These are phyloP conservation scores for Thymallus thymallus DNA, from an alignment of 2,113 vertebrate genomes.

Conservation along the genomic window DNA sequence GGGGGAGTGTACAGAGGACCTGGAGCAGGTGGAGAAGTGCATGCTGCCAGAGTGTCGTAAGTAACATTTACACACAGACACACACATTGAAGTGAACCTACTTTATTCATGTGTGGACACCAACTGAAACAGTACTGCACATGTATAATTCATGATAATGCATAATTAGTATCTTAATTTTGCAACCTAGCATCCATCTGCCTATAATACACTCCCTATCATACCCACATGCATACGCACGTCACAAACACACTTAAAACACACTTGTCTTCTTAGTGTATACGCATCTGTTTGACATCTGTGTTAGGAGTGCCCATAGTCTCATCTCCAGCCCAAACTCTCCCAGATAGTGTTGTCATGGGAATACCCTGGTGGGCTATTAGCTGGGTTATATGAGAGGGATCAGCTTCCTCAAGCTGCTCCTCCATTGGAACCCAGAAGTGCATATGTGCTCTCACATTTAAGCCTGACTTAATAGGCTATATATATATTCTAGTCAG, in stretches of 20 bases:
- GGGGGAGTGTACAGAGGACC: constrained; percentile 92
- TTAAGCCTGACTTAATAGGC: background rate
- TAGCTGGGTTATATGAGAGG: background rate
- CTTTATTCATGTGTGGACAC: background rate
- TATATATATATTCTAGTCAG: constrained; percentile 19
- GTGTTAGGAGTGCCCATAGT: background rate
- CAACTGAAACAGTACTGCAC: background rate
- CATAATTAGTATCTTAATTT: too few relatives aligned
- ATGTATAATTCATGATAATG: background rate
- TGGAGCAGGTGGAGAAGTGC: constrained; percentile 97
- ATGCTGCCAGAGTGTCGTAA: constrained; percentile 98
- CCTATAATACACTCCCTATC: background rate
- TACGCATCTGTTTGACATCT: too few relatives aligned
- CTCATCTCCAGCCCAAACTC: background rate
- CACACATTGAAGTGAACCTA: background rate
- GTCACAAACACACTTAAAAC: background rate
- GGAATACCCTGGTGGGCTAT: background rate
- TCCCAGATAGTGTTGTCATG: background rate
- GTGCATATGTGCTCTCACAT: background rate
- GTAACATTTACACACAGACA: constrained; percentile 50
- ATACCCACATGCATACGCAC: background rate
- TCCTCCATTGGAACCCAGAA: constrained; percentile 6
- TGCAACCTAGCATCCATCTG: too few relatives aligned
- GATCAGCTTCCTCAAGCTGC: background rate
- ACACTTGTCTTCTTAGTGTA: background rate